Conservation (phyloP, 53 echinoderm and acorn worm species). For the Echinarachnius parma region DNA sequence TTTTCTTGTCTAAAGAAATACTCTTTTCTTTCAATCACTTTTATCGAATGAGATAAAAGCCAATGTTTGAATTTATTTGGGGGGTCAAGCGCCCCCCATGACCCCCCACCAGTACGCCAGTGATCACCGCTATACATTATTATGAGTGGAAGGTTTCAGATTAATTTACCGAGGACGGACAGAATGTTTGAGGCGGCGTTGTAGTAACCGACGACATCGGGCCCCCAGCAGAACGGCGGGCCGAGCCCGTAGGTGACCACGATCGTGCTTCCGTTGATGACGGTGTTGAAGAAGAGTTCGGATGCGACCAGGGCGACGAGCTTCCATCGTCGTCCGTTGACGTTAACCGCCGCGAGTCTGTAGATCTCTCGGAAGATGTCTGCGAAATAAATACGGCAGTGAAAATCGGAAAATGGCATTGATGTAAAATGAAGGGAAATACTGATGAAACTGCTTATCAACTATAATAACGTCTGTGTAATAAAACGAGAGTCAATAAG, state of each 20-base stretch:
- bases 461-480: too few species aligned
- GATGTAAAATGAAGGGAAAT: too few species aligned
- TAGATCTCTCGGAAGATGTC: slow-evolving; percentile 29
- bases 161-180: slow-evolving; percentile 9
- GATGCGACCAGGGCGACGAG: background rate
- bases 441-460: too few species aligned
- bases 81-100: too few species aligned
- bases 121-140: too few species aligned
- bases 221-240: slow-evolving; percentile 53
- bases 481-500: too few species aligned
- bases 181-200: slow-evolving; percentile 7
- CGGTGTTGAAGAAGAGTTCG: slow-evolving; percentile 26
- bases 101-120: too few species aligned
- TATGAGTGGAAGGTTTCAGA: too few species aligned
- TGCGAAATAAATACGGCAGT: background rate
- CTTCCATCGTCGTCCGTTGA: slow-evolving; percentile 15
- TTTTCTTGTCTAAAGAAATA: background rate
- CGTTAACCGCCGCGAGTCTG: slow-evolving; percentile 4
- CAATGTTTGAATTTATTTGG: background rate
- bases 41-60: background rate
- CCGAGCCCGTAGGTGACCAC: slow-evolving; percentile 31
- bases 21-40: background rate
- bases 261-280: slow-evolving; percentile 15
- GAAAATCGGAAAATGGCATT: too few species aligned
- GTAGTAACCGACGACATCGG: slow-evolving; percentile 32